A percentile compares a stretch with the other conserved stretches of the same genome.
phyloP scores from a whole-genome alignment of 2,888 invertebrate genomes.

The Mimumesa dahlbomi region DNA sequence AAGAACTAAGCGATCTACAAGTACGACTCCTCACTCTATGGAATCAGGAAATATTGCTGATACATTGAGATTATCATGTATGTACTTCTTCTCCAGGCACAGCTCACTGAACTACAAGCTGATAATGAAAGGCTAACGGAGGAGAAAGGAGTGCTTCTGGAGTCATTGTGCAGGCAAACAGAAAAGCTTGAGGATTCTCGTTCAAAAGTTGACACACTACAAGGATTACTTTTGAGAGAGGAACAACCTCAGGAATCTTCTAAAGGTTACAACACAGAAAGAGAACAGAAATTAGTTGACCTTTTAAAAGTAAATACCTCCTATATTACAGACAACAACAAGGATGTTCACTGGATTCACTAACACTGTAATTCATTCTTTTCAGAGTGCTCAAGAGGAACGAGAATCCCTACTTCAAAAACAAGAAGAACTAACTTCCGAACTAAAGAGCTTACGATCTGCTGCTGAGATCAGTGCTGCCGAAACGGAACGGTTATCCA shows the following conservation, averaged over 20 bases:
- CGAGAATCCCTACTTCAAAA: conserved; percentile 87
- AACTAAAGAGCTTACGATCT: conserved; percentile 85
- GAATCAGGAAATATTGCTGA: not conserved
- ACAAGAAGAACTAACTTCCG: conserved; percentile 89
- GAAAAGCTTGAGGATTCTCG: conserved; percentile 94
- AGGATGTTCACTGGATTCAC: not conserved
- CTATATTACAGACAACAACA: not conserved
- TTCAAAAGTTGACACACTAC: conserved; percentile 91
- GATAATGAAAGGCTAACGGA: conserved; percentile 93
- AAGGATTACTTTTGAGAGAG: conserved; percentile 88
- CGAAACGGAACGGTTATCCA: conserved; percentile 86
- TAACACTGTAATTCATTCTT: conserved; percentile 26
- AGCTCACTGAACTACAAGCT: conserved; percentile 91
- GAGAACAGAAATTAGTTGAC: conserved; percentile 91
- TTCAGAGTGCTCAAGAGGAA: conserved; percentile 88
- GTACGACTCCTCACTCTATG: conserved; percentile 61
- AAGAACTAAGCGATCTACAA: conserved; percentile 95
- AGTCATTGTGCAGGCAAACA: conserved; percentile 95
- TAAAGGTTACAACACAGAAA: conserved; percentile 85
- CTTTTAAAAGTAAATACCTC: conserved; percentile 85
- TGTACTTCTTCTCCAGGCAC: conserved; percentile 81
- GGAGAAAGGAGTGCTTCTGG: conserved; percentile 93
- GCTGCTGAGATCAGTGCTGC: conserved; percentile 83
- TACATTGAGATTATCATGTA: not conserved
- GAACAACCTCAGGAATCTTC: conserved; percentile 83